Base-by-base conservation (phyloP, 1,140 invertebrate species). In the Teleogryllus occipitalis region DNA sequence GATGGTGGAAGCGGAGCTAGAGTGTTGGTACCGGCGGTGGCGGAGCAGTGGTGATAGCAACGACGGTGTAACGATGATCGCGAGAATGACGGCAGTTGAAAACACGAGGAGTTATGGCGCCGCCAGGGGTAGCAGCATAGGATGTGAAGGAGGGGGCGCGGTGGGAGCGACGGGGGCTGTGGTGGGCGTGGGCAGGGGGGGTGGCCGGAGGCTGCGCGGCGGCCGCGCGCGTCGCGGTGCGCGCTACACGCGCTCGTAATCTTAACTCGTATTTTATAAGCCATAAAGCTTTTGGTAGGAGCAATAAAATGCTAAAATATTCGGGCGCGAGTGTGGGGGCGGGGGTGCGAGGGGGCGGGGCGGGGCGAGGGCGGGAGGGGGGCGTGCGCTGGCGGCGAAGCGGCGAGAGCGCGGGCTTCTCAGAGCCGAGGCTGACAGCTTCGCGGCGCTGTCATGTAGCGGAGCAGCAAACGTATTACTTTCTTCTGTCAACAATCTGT, bases 271-370 rank as follows among this genome's bases (percentile, higher is more conserved):
- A 65, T 65, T 65, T 65, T 65, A 65, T 65, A 65, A 65, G 54
- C 54, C 54, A 65, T 65, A 65, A 65, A 65, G 54, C 54, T 65
- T 65, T 65, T 65, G 54, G 54, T 65, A 65, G 54, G 54, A 10
- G 54, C 54, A 65, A 65, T 65, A 65, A 65, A 65, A 65, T 65
- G 54, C 54, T 65, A 65, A 65, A 65, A 65, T 65, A 65, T 65
- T 65, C 54, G 54, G 65, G 47, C 54, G 74, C 72, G 75, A 80
- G 75, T 76, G 79, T 80, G 79, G 76, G 49, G 74, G 73, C 10
- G 76, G 76, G 76, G 76, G 47, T n/a, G 73, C 14, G 8, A n/a
- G 79, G 18, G 73, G 65, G 75, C 21, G 14, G 74, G n/a, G 48
- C 49, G 74, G 47, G 74, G 65, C 73, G 72, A 18, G 74, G 1